Base-by-base conservation (phyloP, 2,888 invertebrate genomes). In the Chelonus formosanus region DNA sequence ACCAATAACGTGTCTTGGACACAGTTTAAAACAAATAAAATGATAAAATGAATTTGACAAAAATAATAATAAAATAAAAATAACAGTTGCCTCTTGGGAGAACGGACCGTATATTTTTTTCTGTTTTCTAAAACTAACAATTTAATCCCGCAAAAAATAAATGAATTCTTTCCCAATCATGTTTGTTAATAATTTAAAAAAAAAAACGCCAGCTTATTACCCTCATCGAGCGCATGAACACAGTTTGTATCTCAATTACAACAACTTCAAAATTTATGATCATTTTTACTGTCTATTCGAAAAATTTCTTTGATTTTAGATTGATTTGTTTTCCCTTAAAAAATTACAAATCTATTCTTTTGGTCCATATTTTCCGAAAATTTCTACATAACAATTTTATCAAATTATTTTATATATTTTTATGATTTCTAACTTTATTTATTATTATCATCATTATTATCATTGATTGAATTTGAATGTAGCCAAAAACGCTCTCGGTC, bases 161-260 rank as follows among this genome's bases (percentile, higher is more conserved):
- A 57, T 10, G n/a, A 53, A 63, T 54, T 58, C 50, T 63, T 53
- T 48, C 40, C 44, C 34, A 4, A 57, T 40, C 31, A 32, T 63
- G 71, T 67, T 74, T 71, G 57, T 71, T 70, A 52, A 58, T 54
- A 57, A 61, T 66, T 58, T n/a, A n/a, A 58, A 64, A 65, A 56
- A 64, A 61, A 63, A 63, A 57, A 61, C 61, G 68, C 65, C 61
- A 67, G 68, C 65, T 68, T 67, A 65, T 63, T 52, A 57, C 65
- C 65, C 53, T 67, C 61, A 65, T 67, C 70, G 69, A 69, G 71
- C 55, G 67, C 61, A 61, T 69, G 71, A 73, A 73, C 71, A 73
- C 71, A 69, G 67, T 68, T 69, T 70, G 71, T 73, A 71, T 71
- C 69, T 73, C 70, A 58, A 68, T 67, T 67, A 35, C 59, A 57